Evolutionary conservation across 2,797 vertebrate species (phyloP), one percentile per base, ranked within the genome.

Genomic region (Gephyroberyx darwinii): DNA sequence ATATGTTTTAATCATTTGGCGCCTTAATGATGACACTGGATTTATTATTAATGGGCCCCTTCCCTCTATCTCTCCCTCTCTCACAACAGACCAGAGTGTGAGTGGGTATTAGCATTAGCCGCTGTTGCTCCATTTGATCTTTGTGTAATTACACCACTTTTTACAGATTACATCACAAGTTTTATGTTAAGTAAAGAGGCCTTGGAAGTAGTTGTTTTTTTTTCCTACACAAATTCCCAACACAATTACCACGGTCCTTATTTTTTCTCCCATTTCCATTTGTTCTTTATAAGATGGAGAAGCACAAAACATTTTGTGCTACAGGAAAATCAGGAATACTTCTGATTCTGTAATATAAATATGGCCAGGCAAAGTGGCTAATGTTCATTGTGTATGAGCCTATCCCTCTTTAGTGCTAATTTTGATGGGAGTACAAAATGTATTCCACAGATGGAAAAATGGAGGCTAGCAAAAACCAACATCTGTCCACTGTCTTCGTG

Each of bases 1-100:
- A 95, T 94, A 93, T 93, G 95, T 96, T 96, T 96, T 95, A 96
- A 96, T 96, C 94, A 96, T 94, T 90, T 85, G 82, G 84, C 87
- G 94, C 89, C 84, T 90, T 95, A 95, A 96, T 96, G 94, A 95
- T 93, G 95, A 96, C 94, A 95, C 91, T 92, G 75, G 86, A 96
- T 97, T 89, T 91, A 97, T 96, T 97, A 96, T 96, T 96, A 94
- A 97, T 96, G 92, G 77, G 80, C 84, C 89, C 81, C 74, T 78
- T 86, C 91, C 73, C 84, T 84, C 71, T 17, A 58, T 26, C 26
- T 26, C 26, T 26, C 26, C 26, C 85, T 78, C 81, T 84, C 85
- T 83, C 92, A 74, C 63, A 89, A 81, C 78, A 84, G 83, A 74
- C 79, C 80, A 4, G 63, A 74, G 68, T 26, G 17, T 68, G 75